phyloP scores from a whole-genome alignment of 2,888 invertebrate species.

The Serripes groenlandicus region DNA sequence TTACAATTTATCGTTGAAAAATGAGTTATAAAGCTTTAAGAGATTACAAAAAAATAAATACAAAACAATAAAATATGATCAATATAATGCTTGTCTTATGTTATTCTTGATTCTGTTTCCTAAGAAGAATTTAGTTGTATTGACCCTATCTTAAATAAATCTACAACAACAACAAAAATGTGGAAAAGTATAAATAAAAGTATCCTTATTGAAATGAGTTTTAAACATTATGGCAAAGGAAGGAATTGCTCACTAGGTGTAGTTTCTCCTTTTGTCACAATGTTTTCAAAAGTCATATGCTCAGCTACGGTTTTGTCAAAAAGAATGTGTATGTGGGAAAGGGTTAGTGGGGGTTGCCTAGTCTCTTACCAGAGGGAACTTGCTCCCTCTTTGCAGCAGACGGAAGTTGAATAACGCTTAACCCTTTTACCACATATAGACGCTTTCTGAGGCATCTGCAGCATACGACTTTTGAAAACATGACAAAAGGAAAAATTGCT shows the following conservation, averaged over 20 bases:
- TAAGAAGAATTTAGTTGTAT: neutral
- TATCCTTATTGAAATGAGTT: too few relatives aligned
- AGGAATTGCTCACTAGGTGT: neutral
- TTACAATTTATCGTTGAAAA: neutral
- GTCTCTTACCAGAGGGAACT: too few relatives aligned
- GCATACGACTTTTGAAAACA: neutral
- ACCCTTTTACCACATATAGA: neutral
- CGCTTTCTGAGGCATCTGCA: neutral
- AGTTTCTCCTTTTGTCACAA: neutral
- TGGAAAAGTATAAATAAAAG: too few relatives aligned
- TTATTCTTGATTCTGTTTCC: neutral
- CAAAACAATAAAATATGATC: neutral
- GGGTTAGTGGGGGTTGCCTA: too few relatives aligned
- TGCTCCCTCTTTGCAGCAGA: too few relatives aligned
- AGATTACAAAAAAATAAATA: neutral
- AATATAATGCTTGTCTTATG: neutral
- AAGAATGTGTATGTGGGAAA: too few relatives aligned
- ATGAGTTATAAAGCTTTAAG: neutral
- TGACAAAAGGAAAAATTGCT: neutral
- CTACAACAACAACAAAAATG: too few relatives aligned
- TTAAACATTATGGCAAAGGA: neutral
- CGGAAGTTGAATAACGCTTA: too few relatives aligned
- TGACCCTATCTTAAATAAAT: neutral
- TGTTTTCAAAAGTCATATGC: neutral
- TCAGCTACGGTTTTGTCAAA: neutral